A percentile compares a stretch with the other conserved stretches of the same genome.
Conservation (phyloP, 2,113 vertebrate species). For the Podarcis raffonei region DNA sequence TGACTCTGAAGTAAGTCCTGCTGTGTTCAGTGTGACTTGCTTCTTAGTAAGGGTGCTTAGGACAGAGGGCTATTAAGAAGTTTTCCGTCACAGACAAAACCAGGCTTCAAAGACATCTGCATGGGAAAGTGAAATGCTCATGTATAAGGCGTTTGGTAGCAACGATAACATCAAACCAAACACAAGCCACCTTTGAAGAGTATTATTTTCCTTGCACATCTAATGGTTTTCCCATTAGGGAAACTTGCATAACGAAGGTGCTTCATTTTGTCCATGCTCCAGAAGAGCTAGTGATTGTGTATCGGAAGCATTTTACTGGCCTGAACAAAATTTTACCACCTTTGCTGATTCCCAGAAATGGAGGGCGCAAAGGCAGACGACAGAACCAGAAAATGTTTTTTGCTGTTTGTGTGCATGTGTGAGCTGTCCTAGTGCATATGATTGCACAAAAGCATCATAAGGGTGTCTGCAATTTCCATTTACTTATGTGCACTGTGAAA, state of each 20-base stretch:
- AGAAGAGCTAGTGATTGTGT: background rate
- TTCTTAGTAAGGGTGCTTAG: background rate
- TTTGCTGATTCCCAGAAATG: background rate
- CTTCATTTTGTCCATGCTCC: too few species aligned
- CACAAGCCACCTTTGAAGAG: too few species aligned
- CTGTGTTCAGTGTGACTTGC: background rate
- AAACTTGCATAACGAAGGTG: background rate
- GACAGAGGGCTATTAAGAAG: background rate
- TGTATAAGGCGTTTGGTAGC: too few species aligned
- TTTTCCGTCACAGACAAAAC: background rate
- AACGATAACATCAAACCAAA: background rate
- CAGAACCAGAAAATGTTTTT: background rate
- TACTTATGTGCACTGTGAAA: background rate
- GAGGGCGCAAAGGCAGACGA: background rate
- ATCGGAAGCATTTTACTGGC: background rate
- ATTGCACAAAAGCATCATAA: background rate
- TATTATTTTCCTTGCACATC: background rate
- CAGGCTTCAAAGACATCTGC: background rate
- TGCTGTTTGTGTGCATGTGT: background rate
- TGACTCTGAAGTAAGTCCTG: background rate
- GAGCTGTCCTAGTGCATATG: background rate
- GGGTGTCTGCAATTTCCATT: background rate
- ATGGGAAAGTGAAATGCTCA: background rate
- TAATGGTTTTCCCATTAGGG: background rate
- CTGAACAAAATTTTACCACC: background rate